Base-by-base conservation (phyloP, 2,797 vertebrate species). In the Eleutherodactylus coqui region DNA sequence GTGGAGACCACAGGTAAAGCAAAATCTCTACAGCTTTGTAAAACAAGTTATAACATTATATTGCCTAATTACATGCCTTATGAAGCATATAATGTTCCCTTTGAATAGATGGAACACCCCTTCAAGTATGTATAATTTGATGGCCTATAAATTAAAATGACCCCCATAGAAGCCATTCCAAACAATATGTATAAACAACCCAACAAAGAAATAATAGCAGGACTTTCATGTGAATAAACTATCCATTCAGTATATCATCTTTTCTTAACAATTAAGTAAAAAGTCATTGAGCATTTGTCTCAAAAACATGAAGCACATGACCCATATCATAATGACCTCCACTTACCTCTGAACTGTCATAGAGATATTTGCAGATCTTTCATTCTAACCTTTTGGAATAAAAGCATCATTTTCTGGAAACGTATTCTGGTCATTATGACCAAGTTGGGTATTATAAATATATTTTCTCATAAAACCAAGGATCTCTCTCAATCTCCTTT, bases 391-490 rank as follows among this genome's bases (percentile, higher is more conserved):
- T 75, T 84, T 87, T 85, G 86, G 86, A 87, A 87, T 53, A 80
- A 84, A 76, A 83, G 32, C 86, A 87, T 87, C 34, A 85, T 70
- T 85, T 84, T 60, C 47, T 87, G 86, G 86, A 81, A 87, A 84
- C 17, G 24, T 55, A 70, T 81, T 84, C 82, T 81, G 34, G 70
- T 75, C 55, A 81, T 87, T 87, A 84, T 81, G 82, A 85, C 77
- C 86, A 84, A 76, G 70, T 58, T 75, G 86, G 76, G 86, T 87
- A 87, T 81, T 87, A 87, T 87, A 87, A 87, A 85, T 85, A 87
- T 85, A 87, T 78, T 87, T 85, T 87, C 82, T 85, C 82, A 85
- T 87, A 87, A 87, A 84, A 81, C 34, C 24, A 85, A 81, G 64
- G 70, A 85, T 80, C 78, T 75, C 47, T 81, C 55, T 84, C 82